A percentile compares a stretch with the other conserved stretches of the same genome.
These are phyloP conservation scores for Microctonus hyperodae DNA, from an alignment of 2,888 invertebrate species.

Conservation along the genomic window DNA sequence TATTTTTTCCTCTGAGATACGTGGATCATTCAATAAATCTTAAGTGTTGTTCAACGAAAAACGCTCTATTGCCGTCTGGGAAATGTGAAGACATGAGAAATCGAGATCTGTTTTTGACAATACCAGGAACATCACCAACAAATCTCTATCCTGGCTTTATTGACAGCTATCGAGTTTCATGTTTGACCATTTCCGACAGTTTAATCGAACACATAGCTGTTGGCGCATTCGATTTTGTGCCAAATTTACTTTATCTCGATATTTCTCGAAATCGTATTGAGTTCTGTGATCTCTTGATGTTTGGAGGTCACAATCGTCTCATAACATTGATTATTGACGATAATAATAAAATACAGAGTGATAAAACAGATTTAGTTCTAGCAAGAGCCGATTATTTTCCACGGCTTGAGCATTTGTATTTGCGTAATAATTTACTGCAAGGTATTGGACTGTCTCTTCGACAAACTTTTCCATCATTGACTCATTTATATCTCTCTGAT, in stretches of 20 bases:
- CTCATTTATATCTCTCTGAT: slow-evolving; percentile 50
- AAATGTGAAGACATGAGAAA: slow-evolving; percentile 45
- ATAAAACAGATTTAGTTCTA: slow-evolving; percentile 28
- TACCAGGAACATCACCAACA: slow-evolving; percentile 39
- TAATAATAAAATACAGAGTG: slow-evolving; percentile 42
- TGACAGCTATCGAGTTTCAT: slow-evolving; percentile 44
- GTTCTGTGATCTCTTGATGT: slow-evolving; percentile 46
- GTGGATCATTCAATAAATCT: slow-evolving; percentile 44
- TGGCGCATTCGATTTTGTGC: slow-evolving; percentile 45
- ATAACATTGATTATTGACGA: slow-evolving; percentile 47
- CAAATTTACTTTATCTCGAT: slow-evolving; percentile 49
- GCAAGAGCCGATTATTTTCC: slow-evolving; percentile 44
- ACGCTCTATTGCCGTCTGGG: slow-evolving; percentile 43
- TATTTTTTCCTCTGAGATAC: slow-evolving; percentile 37
- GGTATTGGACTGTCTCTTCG: slow-evolving; percentile 41
- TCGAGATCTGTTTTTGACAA: slow-evolving; percentile 40
- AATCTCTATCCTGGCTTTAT: slow-evolving; percentile 44
- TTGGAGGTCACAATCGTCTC: slow-evolving; percentile 43
- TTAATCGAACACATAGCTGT: slow-evolving; percentile 42
- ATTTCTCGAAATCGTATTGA: slow-evolving; percentile 50
- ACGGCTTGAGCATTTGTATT: slow-evolving; percentile 46
- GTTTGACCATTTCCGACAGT: slow-evolving; percentile 46
- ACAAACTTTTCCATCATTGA: slow-evolving; percentile 46
- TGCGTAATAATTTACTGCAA: slow-evolving; percentile 45
- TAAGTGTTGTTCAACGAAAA: background rate